Evolutionary conservation across 2,113 vertebrate genomes (phyloP), one percentile per base, ranked within the genome.

Genomic region (Ivindomyrus marchei): DNA sequence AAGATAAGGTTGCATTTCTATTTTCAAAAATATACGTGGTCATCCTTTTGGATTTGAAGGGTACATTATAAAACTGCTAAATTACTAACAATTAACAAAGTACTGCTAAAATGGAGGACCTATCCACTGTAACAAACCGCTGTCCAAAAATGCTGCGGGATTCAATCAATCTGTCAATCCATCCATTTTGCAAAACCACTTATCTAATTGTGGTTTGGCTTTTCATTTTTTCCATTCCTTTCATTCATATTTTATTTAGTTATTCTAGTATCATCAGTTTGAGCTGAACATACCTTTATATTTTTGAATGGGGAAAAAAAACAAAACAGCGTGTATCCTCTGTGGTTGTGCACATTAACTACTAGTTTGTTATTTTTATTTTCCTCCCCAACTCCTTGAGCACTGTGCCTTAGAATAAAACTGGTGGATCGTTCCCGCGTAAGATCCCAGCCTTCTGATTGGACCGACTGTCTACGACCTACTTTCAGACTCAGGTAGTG

Each of bases 391-490:
- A 39, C 36, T 42, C 74, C 74, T 42, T 36, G 27, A 27, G n/a
- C 27, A 36, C 9, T 15, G 4, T 42, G 4, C 74, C 36, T 39
- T 17, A 80, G 74, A 80, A 39, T 80, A 88, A 77, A 91, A 86
- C 85, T 50, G 50, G 74, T 50, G 46, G 85, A 70, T 8, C 19
- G 62, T 92, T 91, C 92, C 92, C 92, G 91, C 91, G 90, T 90
- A 90, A 77, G 86, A 21, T 87, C 83, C 5, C 85, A 50, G 66
- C 17, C 36, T 42, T 24, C 36, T 91, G 88, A 92, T 93, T 92
- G 92, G 91, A 77, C 90, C 31, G n/a, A 56, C 49, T 56, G 49
- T 4, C 49, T 45, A 49, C n/a, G 84, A 86, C 84, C 84, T 86
- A 86, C 84, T 86, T 86, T 50, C 84, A 47, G 24, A 86, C 21